Evolutionary conservation across 2,113 vertebrate species (phyloP), one percentile per base, ranked within the genome.

Genomic region (Etia nguti): DNA sequence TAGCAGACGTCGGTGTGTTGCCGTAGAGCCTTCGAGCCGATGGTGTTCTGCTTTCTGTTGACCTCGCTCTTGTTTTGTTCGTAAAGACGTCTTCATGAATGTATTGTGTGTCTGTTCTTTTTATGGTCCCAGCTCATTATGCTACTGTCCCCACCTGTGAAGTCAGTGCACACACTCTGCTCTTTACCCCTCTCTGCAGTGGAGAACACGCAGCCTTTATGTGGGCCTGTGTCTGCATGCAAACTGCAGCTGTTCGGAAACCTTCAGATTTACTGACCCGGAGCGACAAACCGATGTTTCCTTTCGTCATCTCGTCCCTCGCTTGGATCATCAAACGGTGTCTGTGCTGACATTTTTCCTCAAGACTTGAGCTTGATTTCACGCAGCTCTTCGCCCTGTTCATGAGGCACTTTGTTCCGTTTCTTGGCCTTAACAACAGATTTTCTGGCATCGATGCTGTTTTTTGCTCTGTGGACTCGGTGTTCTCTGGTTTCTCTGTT

Each of bases 21-120:
- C 88, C 87, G 26, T 46, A 4, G 77, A 90, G 83, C 86, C 86
- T 89, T 88, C 50, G 84, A 93, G 79, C 87, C 36, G 84, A 86
- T 80, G 90, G 85, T 88, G 82, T 83, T 85, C 87, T 92, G 91
- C 89, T 94, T 85, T 70, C 13, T 80, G 8, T 84, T 46, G 79
- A 92, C 41, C 41, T 48, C 80, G 54, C 89, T 81, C 79, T 82
- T 82, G 13, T 90, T 87, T 91, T 56, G 38, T 92, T 92, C 91
- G 60, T 89, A 24, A 79, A 87, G 57, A 91, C 68, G 91, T 94
- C 87, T 92, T 89, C 89, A 95, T 96, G 95, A 96, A 96, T 96
- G 95, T 96, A 96, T 96, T 96, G 95, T 92, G 62, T 93, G 48
- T 82, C 54, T 83, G 79, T 90, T 77, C 70, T 93, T 89, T 90